Conservation (phyloP, 2,113 vertebrate genomes). For the Pholis gunnellus region DNA sequence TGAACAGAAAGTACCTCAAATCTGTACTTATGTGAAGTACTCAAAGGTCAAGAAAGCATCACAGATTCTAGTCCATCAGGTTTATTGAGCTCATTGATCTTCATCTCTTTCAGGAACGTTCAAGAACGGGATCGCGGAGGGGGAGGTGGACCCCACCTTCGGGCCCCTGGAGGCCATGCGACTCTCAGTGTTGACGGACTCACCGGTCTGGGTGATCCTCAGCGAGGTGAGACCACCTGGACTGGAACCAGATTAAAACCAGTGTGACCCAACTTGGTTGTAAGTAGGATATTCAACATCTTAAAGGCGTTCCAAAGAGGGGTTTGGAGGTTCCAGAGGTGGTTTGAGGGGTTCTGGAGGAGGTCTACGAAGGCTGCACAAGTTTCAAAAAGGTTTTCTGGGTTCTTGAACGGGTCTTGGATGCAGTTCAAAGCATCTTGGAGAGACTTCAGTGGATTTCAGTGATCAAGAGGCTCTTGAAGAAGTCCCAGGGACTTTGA, state of each 20-base stretch:
- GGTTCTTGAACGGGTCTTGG: background rate
- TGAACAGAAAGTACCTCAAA: no score
- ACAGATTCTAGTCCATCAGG: background rate
- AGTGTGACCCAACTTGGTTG: background rate
- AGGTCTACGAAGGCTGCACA: no score
- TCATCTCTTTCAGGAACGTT: conserved; percentile 86
- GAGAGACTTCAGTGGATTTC: background rate
- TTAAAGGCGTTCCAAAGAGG: background rate
- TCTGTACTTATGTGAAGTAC: no score
- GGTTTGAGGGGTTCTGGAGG: background rate
- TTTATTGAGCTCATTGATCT: conserved; percentile 3
- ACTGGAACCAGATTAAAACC: background rate
- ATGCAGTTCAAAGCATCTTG: background rate
- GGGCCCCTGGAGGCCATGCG: conserved; percentile 95
- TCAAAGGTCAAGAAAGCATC: background rate
- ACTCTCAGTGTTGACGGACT: conserved; percentile 93
- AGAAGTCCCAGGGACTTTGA: background rate
- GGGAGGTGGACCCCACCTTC: conserved; percentile 92
- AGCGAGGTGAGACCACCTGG: conserved; percentile 88
- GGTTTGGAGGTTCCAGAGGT: background rate
- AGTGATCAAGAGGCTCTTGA: background rate
- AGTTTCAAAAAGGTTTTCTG: background rate
- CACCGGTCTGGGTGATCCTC: conserved; percentile 97
- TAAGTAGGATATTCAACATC: background rate
- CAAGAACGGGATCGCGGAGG: conserved; percentile 92